Base-by-base conservation (phyloP, 2,797 vertebrate genomes). In the Sebastiscus albofasciatus region DNA sequence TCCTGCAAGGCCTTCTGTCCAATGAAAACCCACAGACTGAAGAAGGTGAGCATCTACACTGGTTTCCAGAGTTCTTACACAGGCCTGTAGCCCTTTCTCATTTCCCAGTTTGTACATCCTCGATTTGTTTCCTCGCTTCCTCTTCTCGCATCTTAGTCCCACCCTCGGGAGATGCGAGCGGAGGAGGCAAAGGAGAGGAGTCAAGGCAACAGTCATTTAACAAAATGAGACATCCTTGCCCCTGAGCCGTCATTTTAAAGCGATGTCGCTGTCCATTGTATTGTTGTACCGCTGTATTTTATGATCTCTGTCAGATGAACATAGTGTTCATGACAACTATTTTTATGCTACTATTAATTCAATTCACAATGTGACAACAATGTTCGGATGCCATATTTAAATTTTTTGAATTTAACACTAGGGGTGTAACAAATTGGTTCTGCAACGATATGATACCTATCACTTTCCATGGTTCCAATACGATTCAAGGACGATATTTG, bases 1-100 rank as follows among this genome's bases (percentile, higher is more conserved):
- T 97, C 26, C 93, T 99, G 76, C 95, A 94, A 86, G 92, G 91
- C 83, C 95, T 99, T 85, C 94, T 99, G 87, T 96, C 95, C 79
- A 95, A 96, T 36, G 93, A 97, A 27, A 82, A 88, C 34, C 60
- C 96, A 61, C 94, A 95, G 67, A 90, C 93, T 62, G 95, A 96
- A 81, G 94, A 95, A 93, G 97, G 98, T 99, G 93, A 77, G 84
- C 65, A 33, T 12, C 12, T 66, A 10, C 1, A 0, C 58, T 24
- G 9, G 7, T 67, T 18, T 16, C 61, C 4, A 9, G 4, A 61
- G 6, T 42, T 46, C 42, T 16, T 42, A 46, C 42, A 46, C 42
- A 2, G 16, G 42, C 42, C 42, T 46, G 42, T 18, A 46, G 6
- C 42, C 16, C 42, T 46, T 46, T 46, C 42, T 46, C 42, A 46